These are phyloP conservation scores for Pseudeuparius sepicola DNA, from an alignment of 2,888 invertebrate genomes.

Conservation along the genomic window DNA sequence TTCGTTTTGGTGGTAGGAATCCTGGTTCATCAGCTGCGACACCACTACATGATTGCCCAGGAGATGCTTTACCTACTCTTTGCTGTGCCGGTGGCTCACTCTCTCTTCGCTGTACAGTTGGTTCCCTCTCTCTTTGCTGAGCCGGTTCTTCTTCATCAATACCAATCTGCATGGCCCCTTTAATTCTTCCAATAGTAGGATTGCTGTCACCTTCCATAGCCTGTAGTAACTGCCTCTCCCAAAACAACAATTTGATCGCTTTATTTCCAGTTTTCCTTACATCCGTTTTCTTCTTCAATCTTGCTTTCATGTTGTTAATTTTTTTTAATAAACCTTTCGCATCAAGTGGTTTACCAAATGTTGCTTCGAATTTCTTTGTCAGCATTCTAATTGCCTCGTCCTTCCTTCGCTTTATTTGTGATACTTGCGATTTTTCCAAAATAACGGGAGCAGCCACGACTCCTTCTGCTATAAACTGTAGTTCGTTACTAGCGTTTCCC, in stretches of 20 bases:
- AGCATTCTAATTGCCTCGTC: slow-evolving; percentile 8
- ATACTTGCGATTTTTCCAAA: slow-evolving; percentile 12
- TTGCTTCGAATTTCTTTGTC: slow-evolving; percentile 9
- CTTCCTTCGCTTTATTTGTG: slow-evolving; percentile 8
- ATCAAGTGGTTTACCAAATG: slow-evolving; percentile 10
- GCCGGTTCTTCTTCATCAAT: slow-evolving; percentile 6
- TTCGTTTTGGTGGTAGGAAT: slow-evolving; percentile 4
- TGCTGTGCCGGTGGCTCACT: slow-evolving; percentile 1
- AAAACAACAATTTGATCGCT: slow-evolving; percentile 11
- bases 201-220: slow-evolving; percentile 11
- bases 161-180: slow-evolving; percentile 11
- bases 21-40: slow-evolving; percentile 2
- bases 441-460: slow-evolving; percentile 7
- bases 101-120: not conserved
- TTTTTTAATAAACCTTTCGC: slow-evolving; percentile 12
- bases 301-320: slow-evolving; percentile 12
- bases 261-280: slow-evolving; percentile 13
- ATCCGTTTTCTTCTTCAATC: slow-evolving; percentile 9
- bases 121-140: not conserved
- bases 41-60: slow-evolving; percentile 1
- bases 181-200: slow-evolving; percentile 7
- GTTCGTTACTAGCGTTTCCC: slow-evolving; percentile 8
- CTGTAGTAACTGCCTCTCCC: slow-evolving; percentile 9
- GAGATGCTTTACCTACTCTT: slow-evolving; percentile 3
- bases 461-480: slow-evolving; percentile 11